Conservation (phyloP, 2,888 invertebrate genomes). For the Dichetophora obliterata region DNA sequence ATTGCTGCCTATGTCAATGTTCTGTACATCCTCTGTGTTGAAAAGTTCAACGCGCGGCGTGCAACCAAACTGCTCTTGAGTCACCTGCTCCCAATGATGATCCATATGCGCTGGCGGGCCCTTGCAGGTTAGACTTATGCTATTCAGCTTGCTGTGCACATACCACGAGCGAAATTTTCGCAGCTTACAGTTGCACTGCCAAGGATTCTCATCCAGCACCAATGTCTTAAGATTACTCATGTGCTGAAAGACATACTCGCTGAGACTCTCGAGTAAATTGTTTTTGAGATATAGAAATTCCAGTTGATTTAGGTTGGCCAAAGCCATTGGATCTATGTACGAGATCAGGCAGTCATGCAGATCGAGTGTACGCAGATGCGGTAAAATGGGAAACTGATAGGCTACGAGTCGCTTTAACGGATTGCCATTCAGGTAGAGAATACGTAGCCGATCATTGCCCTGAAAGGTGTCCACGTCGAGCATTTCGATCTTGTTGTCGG, state of each 20-base stretch:
- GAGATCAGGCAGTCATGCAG: slow-evolving; percentile 84
- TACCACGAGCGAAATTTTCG: slow-evolving; percentile 89
- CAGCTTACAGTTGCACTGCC: slow-evolving; percentile 90
- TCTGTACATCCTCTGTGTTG: slow-evolving; percentile 72
- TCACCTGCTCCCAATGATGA: slow-evolving; percentile 82
- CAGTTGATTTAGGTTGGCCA: slow-evolving; percentile 80
- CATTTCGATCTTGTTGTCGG: slow-evolving; percentile 82
- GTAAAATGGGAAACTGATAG: slow-evolving; percentile 85
- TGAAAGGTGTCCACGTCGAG: slow-evolving; percentile 85
- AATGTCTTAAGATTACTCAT: slow-evolving; percentile 84
- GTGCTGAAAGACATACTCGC: slow-evolving; percentile 78
- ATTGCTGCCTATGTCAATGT: slow-evolving; percentile 85
- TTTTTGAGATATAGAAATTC: slow-evolving; percentile 84
- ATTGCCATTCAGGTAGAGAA: slow-evolving; percentile 85
- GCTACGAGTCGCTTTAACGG: slow-evolving; percentile 80
- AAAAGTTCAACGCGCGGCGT: slow-evolving; percentile 80
- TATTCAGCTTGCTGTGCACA: slow-evolving; percentile 82
- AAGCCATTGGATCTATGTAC: slow-evolving; percentile 81
- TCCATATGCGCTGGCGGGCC: slow-evolving; percentile 80
- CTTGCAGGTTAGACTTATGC: slow-evolving; percentile 80
- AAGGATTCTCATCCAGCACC: slow-evolving; percentile 86
- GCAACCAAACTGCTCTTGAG: slow-evolving; percentile 84
- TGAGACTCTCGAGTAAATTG: slow-evolving; percentile 81
- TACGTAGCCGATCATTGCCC: slow-evolving; percentile 85
- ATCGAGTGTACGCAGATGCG: slow-evolving; percentile 84